phyloP scores from a whole-genome alignment of 2,113 vertebrate species.

The Talpa occidentalis region DNA sequence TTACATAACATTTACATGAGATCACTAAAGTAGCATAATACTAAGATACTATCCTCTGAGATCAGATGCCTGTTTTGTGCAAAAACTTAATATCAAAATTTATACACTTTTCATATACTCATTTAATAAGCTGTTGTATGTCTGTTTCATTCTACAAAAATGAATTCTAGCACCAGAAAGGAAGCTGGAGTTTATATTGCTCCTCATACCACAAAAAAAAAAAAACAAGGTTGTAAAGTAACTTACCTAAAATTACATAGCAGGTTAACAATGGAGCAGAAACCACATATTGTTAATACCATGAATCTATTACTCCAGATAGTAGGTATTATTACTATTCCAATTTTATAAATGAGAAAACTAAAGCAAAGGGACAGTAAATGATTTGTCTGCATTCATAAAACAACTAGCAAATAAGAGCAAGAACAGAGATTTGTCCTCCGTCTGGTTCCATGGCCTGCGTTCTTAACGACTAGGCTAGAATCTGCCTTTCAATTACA shows the following conservation, averaged over 20 bases:
- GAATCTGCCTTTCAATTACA: slow-evolving; percentile 6
- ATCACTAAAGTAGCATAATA: neutral
- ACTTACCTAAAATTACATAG: neutral
- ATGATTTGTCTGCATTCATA: neutral
- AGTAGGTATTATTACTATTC: neutral
- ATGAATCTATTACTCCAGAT: neutral
- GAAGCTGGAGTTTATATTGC: neutral
- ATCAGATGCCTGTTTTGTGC: neutral
- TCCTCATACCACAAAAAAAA: neutral
- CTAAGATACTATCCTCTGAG: neutral
- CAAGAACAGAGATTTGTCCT: neutral
- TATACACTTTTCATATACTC: neutral
- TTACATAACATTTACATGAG: neutral
- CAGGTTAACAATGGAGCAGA: neutral
- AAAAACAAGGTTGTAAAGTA: neutral
- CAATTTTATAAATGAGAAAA: slow-evolving; percentile 33
- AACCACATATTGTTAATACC: neutral
- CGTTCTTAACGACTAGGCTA: neutral
- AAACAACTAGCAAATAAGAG: neutral
- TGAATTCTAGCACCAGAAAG: neutral
- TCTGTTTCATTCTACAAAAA: slow-evolving; percentile 27
- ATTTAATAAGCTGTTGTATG: neutral
- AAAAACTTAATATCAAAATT: slow-evolving; percentile 28
- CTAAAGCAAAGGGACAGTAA: slow-evolving; percentile 7
- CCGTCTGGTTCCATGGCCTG: neutral